A percentile compares a stretch with the other conserved stretches of the same genome.
Conservation (phyloP, 2,888 invertebrate species). For the Empis livida region DNA sequence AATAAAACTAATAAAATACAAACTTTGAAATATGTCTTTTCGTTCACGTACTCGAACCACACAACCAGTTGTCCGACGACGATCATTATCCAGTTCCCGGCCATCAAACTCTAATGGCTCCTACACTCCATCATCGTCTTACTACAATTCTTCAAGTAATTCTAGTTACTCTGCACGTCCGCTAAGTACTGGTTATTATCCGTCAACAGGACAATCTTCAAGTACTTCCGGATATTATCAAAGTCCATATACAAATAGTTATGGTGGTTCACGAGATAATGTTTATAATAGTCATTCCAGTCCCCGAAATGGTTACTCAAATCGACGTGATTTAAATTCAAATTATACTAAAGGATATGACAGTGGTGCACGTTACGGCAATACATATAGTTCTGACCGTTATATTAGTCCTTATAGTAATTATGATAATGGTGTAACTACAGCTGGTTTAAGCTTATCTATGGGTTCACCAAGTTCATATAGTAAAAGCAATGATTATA, state of each 20-base stretch:
- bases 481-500: slow-evolving; percentile 22
- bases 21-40: slow-evolving; percentile 28
- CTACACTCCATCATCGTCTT: slow-evolving; percentile 15
- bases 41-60: slow-evolving; percentile 33
- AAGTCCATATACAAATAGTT: slow-evolving; percentile 31
- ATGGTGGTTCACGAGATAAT: slow-evolving; percentile 29
- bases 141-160: slow-evolving; percentile 12
- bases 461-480: slow-evolving; percentile 22
- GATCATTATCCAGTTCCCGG: slow-evolving; percentile 40
- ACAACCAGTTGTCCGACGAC: slow-evolving; percentile 35
- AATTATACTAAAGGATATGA: slow-evolving; percentile 16
- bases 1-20: neutral
- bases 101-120: slow-evolving; percentile 19
- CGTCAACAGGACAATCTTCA: slow-evolving; percentile 10
- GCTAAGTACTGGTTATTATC: slow-evolving; percentile 30
- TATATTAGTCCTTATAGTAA: slow-evolving; percentile 34
- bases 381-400: slow-evolving; percentile 27
- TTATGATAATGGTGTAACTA: slow-evolving; percentile 36
- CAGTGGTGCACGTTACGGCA: slow-evolving; percentile 23
- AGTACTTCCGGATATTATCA: slow-evolving; percentile 20
- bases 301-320: slow-evolving; percentile 20
- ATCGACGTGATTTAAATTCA: slow-evolving; percentile 21
- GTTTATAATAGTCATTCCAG: slow-evolving; percentile 24
- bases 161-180: slow-evolving; percentile 22
- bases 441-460: slow-evolving; percentile 31